Evolutionary conservation across 2,797 vertebrate genomes (phyloP).

Genomic region (Eospalax fontanierii): DNA sequence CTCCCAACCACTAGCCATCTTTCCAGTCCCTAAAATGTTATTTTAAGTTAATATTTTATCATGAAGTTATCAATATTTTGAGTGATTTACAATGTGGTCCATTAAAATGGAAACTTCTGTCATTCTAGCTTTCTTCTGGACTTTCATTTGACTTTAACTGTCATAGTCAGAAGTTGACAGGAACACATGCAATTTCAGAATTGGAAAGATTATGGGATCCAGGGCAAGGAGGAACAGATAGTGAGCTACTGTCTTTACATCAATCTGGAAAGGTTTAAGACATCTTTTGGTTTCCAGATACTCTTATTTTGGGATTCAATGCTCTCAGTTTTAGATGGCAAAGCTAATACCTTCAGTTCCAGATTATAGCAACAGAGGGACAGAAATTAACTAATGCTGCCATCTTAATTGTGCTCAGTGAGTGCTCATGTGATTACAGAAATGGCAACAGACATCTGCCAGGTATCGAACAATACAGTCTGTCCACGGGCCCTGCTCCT

Average conservation of each 20-base stretch:
- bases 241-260: not conserved
- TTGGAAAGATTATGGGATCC: not conserved
- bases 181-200: not conserved
- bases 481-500: not conserved
- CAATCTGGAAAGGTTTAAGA: not conserved
- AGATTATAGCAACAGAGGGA: not conserved
- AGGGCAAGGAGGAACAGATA: not conserved
- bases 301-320: not conserved
- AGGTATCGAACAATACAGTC: not conserved
- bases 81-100: conserved; percentile 27
- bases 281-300: conserved; percentile 22
- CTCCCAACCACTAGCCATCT: too few relatives aligned
- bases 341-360: conserved; percentile 28
- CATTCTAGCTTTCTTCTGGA: not conserved
- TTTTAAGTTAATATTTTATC: conserved; percentile 35
- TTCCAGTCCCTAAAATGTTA: not conserved
- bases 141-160: not conserved
- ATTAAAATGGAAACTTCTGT: conserved; percentile 29
- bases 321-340: conserved; percentile 55
- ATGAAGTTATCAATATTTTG: not conserved
- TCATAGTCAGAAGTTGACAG: not conserved
- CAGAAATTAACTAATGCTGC: not conserved
- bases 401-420: not conserved
- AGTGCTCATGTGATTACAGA: not conserved
- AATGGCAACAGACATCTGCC: not conserved